Evolutionary conservation across 2,797 vertebrate species (phyloP), one percentile per base, ranked within the genome.

Genomic region (Malurus leucopterus): DNA sequence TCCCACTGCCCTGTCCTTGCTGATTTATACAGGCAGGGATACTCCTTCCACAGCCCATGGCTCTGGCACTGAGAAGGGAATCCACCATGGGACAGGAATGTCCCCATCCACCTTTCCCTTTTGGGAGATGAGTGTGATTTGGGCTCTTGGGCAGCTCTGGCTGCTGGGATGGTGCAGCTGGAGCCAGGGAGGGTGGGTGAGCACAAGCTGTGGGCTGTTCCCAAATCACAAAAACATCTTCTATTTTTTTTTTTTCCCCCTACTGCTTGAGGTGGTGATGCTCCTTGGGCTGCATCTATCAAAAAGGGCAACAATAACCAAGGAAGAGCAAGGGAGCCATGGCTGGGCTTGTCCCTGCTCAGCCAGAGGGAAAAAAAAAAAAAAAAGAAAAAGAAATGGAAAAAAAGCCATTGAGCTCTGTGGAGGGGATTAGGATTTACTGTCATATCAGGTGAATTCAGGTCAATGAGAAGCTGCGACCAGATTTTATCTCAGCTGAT

Each of bases 401-500:
- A 69, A 87, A 87, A 90, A 94, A 92, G 47, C 74, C 62, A 91
- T 4, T 3, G 61, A 88, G 80, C 77, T 89, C 43, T 90, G 69
- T 63, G 6, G 27, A 82, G 27, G 46, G 77, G 83, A 91, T 94
- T 91, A 94, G 94, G 89, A 94, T 95, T 95, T 93, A 76, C 85
- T 94, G 77, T 88, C 55, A 41, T 70, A 89, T 71, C 93, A 90
- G 89, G 87, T 94, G 79, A 94, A 89, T 89, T 87, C 71, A 70
- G 90, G 94, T 93, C 93, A 88, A 84, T 58, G 80, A 86, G 85
- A 89, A 93, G 68, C 71, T 58, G 74, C 3, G 2, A 70, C 64
- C 57, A 65, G 78, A 90, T 91, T 95, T 71, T 86, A 81, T 91
- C 71, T 62, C 57, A 51, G 80, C 36, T 78, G 70, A 93, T 92